Conservation (phyloP, 2,888 invertebrate species). For the Ormyrus pomaceus region DNA sequence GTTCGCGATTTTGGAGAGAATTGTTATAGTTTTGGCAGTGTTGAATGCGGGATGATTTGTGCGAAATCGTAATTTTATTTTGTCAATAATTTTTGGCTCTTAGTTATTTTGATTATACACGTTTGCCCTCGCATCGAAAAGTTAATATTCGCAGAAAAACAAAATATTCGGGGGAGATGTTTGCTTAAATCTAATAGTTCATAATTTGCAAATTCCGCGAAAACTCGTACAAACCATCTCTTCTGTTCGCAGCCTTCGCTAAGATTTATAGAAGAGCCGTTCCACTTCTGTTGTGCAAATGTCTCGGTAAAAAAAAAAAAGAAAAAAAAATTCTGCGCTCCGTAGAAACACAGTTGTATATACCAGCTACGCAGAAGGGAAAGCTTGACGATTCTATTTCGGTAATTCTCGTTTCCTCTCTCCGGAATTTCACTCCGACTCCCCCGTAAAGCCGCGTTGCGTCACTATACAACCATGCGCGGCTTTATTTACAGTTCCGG, state of each 20-base stretch:
- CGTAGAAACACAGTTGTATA: neutral
- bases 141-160: no score
- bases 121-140: no score
- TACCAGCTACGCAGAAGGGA: conserved; percentile 4
- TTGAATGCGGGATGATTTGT: neutral
- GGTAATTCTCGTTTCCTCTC: conserved; percentile 26
- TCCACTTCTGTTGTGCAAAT: conserved; percentile 17
- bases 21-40: neutral
- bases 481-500: conserved; percentile 42
- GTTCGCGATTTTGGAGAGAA: neutral
- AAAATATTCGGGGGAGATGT: no score
- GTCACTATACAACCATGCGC: conserved; percentile 24
- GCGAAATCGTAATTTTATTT: neutral
- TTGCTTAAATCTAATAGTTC: no score
- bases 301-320: neutral
- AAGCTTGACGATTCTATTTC: conserved; percentile 49
- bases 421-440: conserved; percentile 36
- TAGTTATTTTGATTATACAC: no score
- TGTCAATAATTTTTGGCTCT: no score
- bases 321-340: neutral
- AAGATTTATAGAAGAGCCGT: conserved; percentile 8
- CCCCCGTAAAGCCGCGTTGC: conserved; percentile 43
- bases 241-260: neutral
- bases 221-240: no score
- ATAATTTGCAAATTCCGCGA: no score